Evolutionary conservation across 2,113 vertebrate genomes (phyloP).

Genomic region (Calidris pugnax): DNA sequence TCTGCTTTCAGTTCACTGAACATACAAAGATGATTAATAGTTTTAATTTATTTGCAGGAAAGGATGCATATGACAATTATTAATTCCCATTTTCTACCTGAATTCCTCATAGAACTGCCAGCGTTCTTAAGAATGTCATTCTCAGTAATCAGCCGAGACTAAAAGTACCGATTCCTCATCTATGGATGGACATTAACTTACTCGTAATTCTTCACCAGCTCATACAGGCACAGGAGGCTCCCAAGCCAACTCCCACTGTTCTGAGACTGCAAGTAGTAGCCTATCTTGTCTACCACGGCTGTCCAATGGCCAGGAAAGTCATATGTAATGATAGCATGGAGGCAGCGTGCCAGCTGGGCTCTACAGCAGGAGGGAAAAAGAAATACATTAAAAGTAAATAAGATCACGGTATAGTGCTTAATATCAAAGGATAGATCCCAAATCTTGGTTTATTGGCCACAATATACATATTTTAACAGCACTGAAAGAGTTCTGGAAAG

Average conservation of each 20-base stretch:
- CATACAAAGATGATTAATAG: background rate
- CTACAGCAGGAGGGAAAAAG: slow-evolving; percentile 55
- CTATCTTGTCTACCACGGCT: slow-evolving; percentile 90
- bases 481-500: background rate
- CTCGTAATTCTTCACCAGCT: slow-evolving; percentile 97
- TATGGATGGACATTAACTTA: slow-evolving; percentile 77
- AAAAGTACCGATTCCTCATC: background rate
- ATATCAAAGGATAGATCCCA: background rate
- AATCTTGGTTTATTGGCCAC: background rate
- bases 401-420: background rate
- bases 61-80: background rate
- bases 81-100: background rate
- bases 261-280: slow-evolving; percentile 88
- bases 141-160: background rate
- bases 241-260: slow-evolving; percentile 94
- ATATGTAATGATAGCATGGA: slow-evolving; percentile 93
- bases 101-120: background rate
- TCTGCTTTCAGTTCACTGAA: background rate
- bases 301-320: slow-evolving; percentile 98
- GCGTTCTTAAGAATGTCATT: background rate
- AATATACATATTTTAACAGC: background rate
- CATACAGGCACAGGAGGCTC: slow-evolving; percentile 92
- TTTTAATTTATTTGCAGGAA: slow-evolving; percentile 4
- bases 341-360: slow-evolving; percentile 93
- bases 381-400: background rate